Evolutionary conservation across 2,888 invertebrate species (phyloP), one percentile per base, ranked within the genome.

Genomic region (Chouioia cunea): DNA sequence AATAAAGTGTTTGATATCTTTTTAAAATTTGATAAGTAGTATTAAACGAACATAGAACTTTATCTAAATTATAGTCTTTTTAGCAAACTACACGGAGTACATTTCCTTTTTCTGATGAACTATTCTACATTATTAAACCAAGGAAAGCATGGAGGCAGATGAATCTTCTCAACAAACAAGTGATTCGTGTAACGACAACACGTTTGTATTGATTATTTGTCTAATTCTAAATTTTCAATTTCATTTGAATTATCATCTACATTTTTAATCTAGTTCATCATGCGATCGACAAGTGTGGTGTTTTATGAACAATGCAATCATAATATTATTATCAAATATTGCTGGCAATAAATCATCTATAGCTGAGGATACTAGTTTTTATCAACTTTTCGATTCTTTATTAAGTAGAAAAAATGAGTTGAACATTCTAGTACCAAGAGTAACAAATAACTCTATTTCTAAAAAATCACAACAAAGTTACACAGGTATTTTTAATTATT

Each of bases 241-340:
- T 6, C 36, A 36, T 10, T 0, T 59, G 0, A 27, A 23, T n/a
- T 12, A 23, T 18, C n/a, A 23, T 46, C 14, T 4, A 15, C n/a
- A 60, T 20, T 56, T 52, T 18, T 22, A 23, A 36, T 74, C 58
- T 20, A 50, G 72, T 53, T 52, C 53, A 14, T 44, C 16, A 1
- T 58, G 58, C 43, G 68, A 69, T 16, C 52, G 53, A 16, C 62
- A 83, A 22, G 83, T 87, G 76, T 91, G 92, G 91, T 89, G 89
- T 85, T 89, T 89, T 85, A 89, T 91, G 76, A 89, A 90, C 79
- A 88, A 89, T 27, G 90, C 90, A 2, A 88, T 90, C 44, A 87
- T 89, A 78, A 87, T 88, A 8, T 83, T 91, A 22, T 89, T 90
- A 74, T 87, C 88, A 74, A 6, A 89, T 89, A 78, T 86, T 89